Evolutionary conservation across 2,888 invertebrate species (phyloP), one percentile per base, ranked within the genome.

Genomic region (Lingula anatina): DNA sequence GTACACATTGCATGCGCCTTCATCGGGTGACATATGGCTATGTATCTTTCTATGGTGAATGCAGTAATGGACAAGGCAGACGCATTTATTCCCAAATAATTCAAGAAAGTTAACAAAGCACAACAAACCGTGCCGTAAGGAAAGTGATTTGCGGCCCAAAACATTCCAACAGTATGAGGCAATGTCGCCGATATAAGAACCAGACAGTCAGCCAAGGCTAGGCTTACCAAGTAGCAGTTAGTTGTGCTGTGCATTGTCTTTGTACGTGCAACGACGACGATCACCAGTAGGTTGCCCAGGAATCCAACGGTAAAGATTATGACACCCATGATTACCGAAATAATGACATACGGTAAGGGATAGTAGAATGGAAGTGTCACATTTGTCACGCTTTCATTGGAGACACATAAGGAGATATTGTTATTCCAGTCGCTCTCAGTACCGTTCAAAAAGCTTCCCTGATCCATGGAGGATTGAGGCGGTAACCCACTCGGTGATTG

Each of bases 11-110:
- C 78, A 57, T 82, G 82, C 5, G 76, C 73, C 26, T 58, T 76
- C 76, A 84, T n/a, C n/a, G n/a, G n/a, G n/a, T n/a, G n/a, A n/a
- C n/a, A n/a, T n/a, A n/a, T n/a, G n/a, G n/a, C n/a, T 41, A 84
- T 82, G 68, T 83, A 84, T 40, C 84, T 72, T 66, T 84, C 84
- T 18, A 84, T 76, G 1, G 84, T 84, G 70, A 84, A 84, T 15
- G 83, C 83, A 5, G 83, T 81, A 50, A 84, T 81, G 46, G 82
- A 82, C 46, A 85, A 70, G 0, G 83, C 79, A 1, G 82, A 82
- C 0, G 82, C 81, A 68, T 84, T 83, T 59, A 84, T 81, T 3
- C 83, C 83, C 23, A 84, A 72, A 64, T 83, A 82, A 61, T 84
- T 83, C 1, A 80, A 70, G 63, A 81, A 83, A 20, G 82, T 76